These are phyloP conservation scores for Anadara kagoshimensis DNA, from an alignment of 1,140 invertebrate genomes.

Conservation along the genomic window DNA sequence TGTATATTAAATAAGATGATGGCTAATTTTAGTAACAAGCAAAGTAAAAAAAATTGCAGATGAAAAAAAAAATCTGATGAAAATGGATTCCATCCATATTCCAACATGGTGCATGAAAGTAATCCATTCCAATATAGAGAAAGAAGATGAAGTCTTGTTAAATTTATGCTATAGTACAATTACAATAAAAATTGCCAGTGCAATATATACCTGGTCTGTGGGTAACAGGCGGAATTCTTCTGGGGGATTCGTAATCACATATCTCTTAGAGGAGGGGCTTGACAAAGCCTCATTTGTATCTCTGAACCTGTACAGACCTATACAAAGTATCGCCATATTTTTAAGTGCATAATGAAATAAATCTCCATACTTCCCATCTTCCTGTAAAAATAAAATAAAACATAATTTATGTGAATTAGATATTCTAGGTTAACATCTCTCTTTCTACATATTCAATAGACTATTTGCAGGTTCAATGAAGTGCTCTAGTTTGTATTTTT, in stretches of 20 bases:
- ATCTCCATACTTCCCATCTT: slow-evolving; percentile 79
- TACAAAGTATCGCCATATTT: slow-evolving; percentile 99
- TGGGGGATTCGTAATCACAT: slow-evolving; percentile 99
- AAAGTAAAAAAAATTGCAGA: too few species aligned
- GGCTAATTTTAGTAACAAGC: too few species aligned
- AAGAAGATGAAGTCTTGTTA: neutral
- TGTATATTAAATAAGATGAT: too few species aligned
- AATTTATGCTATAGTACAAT: neutral
- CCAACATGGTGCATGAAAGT: neutral
- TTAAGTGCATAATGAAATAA: slow-evolving; percentile 97
- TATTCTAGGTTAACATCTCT: neutral
- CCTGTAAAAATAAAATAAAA: slow-evolving; percentile 60
- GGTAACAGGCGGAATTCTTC: slow-evolving; percentile 96
- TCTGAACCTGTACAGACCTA: slow-evolving; percentile 93
- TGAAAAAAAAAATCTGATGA: too few species aligned
- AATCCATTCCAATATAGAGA: neutral
- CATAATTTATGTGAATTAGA: neutral
- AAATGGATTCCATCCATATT: too few species aligned
- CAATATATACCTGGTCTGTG: slow-evolving; percentile 91
- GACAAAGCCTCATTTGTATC: slow-evolving; percentile 64
- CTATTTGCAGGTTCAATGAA: neutral
- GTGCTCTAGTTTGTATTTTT: too few species aligned
- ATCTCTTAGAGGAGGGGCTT: slow-evolving; percentile 94
- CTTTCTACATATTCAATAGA: neutral
- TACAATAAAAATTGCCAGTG: neutral